These are phyloP conservation scores for Machimus rusticus DNA, from an alignment of 2,888 invertebrate species.

Conservation along the genomic window DNA sequence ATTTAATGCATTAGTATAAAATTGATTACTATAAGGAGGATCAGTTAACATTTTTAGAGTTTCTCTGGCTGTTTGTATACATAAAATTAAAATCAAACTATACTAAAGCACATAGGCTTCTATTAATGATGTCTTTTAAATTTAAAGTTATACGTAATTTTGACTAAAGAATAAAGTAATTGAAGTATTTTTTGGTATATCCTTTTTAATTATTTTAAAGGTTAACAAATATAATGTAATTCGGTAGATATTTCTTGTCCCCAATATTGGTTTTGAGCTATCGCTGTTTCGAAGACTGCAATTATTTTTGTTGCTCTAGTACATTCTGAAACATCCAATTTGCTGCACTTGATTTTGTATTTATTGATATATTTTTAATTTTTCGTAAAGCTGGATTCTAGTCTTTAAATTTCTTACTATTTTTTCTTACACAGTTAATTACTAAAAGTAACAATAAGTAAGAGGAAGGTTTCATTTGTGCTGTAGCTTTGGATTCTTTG, in stretches of 20 bases:
- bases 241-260: not conserved
- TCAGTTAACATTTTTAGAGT: slow-evolving; percentile 52
- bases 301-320: not conserved
- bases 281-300: not conserved
- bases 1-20: slow-evolving; percentile 27
- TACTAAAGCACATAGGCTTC: slow-evolving; percentile 11
- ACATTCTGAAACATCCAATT: not conserved
- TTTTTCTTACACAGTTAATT: no score
- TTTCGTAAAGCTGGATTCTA: no score
- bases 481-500: no score
- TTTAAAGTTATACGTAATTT: not conserved
- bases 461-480: no score
- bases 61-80: slow-evolving; percentile 50
- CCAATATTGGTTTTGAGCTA: not conserved
- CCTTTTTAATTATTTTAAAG: not conserved
- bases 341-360: not conserved
- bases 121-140: slow-evolving; percentile 2
- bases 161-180: not conserved
- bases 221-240: not conserved
- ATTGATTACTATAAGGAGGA: slow-evolving; percentile 40
- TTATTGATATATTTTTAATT: not conserved
- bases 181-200: not conserved
- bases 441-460: no score
- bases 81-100: slow-evolving; percentile 39
- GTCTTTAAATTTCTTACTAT: no score